phyloP scores from a whole-genome alignment of 2,888 invertebrate species.

The Deilephila porcellus region DNA sequence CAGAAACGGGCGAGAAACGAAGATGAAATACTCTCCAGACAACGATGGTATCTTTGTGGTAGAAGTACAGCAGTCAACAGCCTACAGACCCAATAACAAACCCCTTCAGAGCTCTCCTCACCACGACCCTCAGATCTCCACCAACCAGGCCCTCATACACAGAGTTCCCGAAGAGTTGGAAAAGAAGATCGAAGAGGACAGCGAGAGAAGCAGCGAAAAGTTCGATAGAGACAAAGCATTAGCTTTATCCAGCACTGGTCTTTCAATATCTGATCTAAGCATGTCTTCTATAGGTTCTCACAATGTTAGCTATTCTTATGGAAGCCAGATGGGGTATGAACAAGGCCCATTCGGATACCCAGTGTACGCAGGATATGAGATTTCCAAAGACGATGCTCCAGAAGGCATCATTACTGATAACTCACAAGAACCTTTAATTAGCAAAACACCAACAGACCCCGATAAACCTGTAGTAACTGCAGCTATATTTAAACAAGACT shows the following conservation, averaged over 20 bases:
- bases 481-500: constrained; percentile 88
- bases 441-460: constrained; percentile 78
- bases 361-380: constrained; percentile 85
- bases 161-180: constrained; percentile 74
- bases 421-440: constrained; percentile 79
- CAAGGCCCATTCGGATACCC: constrained; percentile 89
- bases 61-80: constrained; percentile 84
- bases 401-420: constrained; percentile 72
- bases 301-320: constrained; percentile 91
- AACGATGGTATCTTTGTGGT: constrained; percentile 91
- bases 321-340: constrained; percentile 91
- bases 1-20: constrained; percentile 89
- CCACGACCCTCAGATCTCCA: constrained; percentile 75
- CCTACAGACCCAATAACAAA: constrained; percentile 71
- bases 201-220: constrained; percentile 62
- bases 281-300: constrained; percentile 89
- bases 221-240: constrained; percentile 74
- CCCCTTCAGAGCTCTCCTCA: constrained; percentile 63
- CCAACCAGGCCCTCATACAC: constrained; percentile 79
- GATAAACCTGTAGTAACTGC: constrained; percentile 89
- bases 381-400: constrained; percentile 66
- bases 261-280: constrained; percentile 92
- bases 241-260: constrained; percentile 88
- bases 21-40: constrained; percentile 89
- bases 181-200: constrained; percentile 67